Percentiles rank a stretch among this genome's conserved stretches.
These are phyloP conservation scores for Melanargia galathea DNA, from an alignment of 2,888 invertebrate genomes.

Conservation along the genomic window DNA sequence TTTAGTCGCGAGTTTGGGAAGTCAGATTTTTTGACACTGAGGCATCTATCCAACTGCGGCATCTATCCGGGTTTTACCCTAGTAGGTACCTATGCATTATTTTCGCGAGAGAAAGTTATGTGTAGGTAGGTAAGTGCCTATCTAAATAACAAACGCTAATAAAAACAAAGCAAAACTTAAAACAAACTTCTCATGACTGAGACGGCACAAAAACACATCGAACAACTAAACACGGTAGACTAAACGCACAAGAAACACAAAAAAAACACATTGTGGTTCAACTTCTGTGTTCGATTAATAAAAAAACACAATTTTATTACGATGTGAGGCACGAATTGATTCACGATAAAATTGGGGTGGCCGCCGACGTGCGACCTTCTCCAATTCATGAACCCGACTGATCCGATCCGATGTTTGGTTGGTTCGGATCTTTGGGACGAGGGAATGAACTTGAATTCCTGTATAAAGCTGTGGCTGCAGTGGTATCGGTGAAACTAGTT, in stretches of 20 bases:
- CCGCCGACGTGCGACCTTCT: slow-evolving; percentile 50
- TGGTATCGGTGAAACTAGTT: slow-evolving; percentile 33
- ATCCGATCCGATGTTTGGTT: slow-evolving; percentile 27
- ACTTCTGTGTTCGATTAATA: not conserved
- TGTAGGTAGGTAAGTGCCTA: not conserved
- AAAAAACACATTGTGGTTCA: not conserved
- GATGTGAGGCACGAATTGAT: slow-evolving; percentile 7
- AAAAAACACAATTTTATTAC: slow-evolving; percentile 1
- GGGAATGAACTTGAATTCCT: slow-evolving; percentile 36
- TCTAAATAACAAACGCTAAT: not conserved
- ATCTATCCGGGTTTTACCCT: no score
- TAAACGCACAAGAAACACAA: slow-evolving; percentile 6
- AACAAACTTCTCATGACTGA: slow-evolving; percentile 1
- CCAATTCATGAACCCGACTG: slow-evolving; percentile 53
- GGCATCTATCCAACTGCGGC: no score
- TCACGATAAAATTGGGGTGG: slow-evolving; percentile 10
- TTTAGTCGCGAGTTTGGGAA: no score
- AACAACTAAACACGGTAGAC: not conserved
- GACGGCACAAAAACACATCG: not conserved
- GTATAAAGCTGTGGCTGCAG: slow-evolving; percentile 24
- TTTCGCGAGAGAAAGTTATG: not conserved
- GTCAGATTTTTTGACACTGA: no score
- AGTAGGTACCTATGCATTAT: not conserved
- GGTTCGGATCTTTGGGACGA: slow-evolving; percentile 21
- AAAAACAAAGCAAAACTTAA: slow-evolving; percentile 10